Evolutionary conservation across 1,140 invertebrate genomes (phyloP), one percentile per base, ranked within the genome.

Genomic region (Akabosia matsudoensis): DNA sequence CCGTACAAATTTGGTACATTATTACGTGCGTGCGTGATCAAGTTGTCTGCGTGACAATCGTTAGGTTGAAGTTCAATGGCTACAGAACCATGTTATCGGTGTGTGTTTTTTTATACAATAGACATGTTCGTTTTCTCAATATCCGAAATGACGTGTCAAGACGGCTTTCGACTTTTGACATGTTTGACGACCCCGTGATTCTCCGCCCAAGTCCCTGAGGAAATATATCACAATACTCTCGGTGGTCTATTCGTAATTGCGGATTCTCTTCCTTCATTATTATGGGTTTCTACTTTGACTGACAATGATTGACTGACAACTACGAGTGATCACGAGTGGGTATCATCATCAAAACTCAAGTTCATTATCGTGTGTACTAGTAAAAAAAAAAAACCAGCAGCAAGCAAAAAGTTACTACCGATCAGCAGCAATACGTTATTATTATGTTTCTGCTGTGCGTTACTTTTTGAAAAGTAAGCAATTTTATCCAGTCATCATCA

Each of bases 401-500:
- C n/a, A n/a, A n/a, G n/a, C n/a, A n/a, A n/a, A n/a, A n/a, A n/a
- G n/a, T n/a, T n/a, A n/a, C n/a, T n/a, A n/a, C n/a, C n/a, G n/a
- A n/a, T n/a, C n/a, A n/a, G n/a, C n/a, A n/a, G n/a, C n/a, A n/a
- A n/a, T n/a, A n/a, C n/a, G n/a, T n/a, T n/a, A n/a, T n/a, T n/a
- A n/a, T n/a, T n/a, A n/a, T n/a, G n/a, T n/a, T n/a, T n/a, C n/a
- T n/a, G n/a, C n/a, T n/a, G n/a, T n/a, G n/a, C n/a, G n/a, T n/a
- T n/a, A n/a, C n/a, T n/a, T n/a, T n/a, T n/a, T n/a, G n/a, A n/a
- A n/a, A n/a, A 31, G 24, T 31, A 67, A 30, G 61, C 31, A 67
- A 67, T 67, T 67, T 67, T 67, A 24, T 67, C 61, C 61, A 67
- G 61, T 67, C 61, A 67, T 67, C 61, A 67, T 67, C 61, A 67